These are phyloP conservation scores for Megalonaias nervosa DNA, from an alignment of 1,140 invertebrate genomes.

Conservation along the genomic window DNA sequence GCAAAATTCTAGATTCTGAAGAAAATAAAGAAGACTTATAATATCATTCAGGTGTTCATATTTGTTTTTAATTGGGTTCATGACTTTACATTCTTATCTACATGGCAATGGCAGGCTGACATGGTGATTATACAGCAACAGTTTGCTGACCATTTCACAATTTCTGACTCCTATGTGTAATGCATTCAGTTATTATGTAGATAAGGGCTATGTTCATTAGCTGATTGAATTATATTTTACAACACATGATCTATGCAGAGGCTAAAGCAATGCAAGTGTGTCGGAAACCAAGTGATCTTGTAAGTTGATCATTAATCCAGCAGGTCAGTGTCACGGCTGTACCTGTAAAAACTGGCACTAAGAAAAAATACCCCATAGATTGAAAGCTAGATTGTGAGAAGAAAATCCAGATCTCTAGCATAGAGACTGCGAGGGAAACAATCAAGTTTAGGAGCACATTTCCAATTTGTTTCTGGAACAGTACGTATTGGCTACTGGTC, in stretches of 20 bases:
- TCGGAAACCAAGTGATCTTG: conserved; percentile 6
- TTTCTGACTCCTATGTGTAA: conserved; percentile 19
- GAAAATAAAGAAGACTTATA: neutral
- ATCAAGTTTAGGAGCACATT: no score
- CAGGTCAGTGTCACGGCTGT: conserved; percentile 7
- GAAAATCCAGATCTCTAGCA: no score
- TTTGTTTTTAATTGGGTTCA: conserved; percentile 3
- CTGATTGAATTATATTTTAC: neutral
- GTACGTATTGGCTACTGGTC: no score
- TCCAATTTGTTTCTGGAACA: no score
- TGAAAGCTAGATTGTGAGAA: neutral
- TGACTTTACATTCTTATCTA: conserved; percentile 6
- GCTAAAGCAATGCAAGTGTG: neutral
- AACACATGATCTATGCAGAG: neutral
- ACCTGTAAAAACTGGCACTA: neutral
- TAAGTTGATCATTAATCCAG: conserved; percentile 15
- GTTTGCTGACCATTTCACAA: conserved; percentile 4
- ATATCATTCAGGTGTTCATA: conserved; percentile 8
- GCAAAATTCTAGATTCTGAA: neutral
- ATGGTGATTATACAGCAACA: conserved; percentile 3
- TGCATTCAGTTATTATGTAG: conserved; percentile 5
- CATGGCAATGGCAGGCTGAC: conserved; percentile 20
- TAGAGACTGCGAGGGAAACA: no score
- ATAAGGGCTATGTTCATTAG: conserved; percentile 2
- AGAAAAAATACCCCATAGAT: neutral